Conservation (phyloP, 2,797 vertebrate genomes). For the Hemitrygon akajei region DNA sequence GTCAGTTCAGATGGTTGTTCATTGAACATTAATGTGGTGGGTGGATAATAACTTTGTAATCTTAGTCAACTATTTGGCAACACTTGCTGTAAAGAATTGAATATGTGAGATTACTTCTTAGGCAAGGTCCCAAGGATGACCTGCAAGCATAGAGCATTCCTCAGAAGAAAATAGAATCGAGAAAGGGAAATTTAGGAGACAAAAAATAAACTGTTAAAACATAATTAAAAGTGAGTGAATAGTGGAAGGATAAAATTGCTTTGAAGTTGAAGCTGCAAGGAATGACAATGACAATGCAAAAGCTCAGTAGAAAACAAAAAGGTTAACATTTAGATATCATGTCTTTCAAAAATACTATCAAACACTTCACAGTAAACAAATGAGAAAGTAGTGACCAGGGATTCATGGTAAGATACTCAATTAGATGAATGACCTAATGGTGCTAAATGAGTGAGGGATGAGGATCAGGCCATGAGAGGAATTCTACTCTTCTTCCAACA, state of each 20-base stretch:
- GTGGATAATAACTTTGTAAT: not conserved
- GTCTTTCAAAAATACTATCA: not conserved
- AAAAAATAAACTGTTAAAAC: not conserved
- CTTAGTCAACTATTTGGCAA: not conserved
- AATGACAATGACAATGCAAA: not conserved
- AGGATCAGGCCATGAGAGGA: not conserved
- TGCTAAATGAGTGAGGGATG: not conserved
- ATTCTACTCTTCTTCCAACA: not conserved
- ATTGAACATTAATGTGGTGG: not conserved
- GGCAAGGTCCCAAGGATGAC: not conserved
- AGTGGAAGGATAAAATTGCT: not conserved
- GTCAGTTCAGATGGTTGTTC: not conserved
- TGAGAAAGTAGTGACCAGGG: not conserved
- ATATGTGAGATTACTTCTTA: not conserved
- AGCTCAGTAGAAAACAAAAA: not conserved
- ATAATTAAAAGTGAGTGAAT: not conserved
- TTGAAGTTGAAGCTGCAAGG: not conserved
- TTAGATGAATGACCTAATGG: not conserved
- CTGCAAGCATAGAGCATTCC: not conserved
- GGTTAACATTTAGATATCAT: not conserved
- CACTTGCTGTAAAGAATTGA: not conserved
- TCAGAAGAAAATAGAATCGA: not conserved
- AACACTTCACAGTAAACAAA: not conserved
- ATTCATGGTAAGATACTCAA: not conserved
- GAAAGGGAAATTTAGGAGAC: not conserved